Evolutionary conservation across 2,888 invertebrate species (phyloP), one percentile per base, ranked within the genome.

Genomic region (Camptogramma bilineatum): DNA sequence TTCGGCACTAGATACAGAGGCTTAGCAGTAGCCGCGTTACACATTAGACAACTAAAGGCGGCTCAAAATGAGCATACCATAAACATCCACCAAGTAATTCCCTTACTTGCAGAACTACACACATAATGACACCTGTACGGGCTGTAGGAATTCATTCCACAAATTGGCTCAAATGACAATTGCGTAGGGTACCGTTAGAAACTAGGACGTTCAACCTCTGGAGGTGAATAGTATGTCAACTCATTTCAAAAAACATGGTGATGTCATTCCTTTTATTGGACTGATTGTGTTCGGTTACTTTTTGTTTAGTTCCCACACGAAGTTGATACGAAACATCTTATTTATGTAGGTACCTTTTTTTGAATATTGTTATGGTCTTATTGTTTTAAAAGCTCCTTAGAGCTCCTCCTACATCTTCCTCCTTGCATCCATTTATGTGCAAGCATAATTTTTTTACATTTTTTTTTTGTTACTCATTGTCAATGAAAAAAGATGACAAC

Each of bases 101-200:
- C 16, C 44, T 44, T 16, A 44, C 44, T 44, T 44, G 44, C 17
- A 44, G 44, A 17, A 28, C 28, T 28, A 28, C 28, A 4, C 16
- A 52, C 55, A 39, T 53, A 57, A 58, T 42, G 46, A 52, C 50
- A 52, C 59, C 59, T 59, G 19, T 70, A 63, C 55, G 70, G 62
- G 72, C 72, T 56, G 21, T 39, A 52, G 42, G 52, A 21, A 81
- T 83, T 87, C 85, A 86, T 89, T 88, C 78, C 77, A 82, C 84
- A 86, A 87, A 88, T 88, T 87, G 86, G 80, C 76, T 81, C 83
- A 81, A 85, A 86, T 85, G 83, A 84, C 84, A 83, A 87, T 85
- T 82, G 76, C 73, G 73, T 73, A 75, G 74, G 73, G 74, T 73
- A 69, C 72, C 47, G 19, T 52, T 50, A 31, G 50, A 63, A 54